These are phyloP conservation scores for Dysmachus trigonus DNA, from an alignment of 2,888 invertebrate genomes.

Conservation along the genomic window DNA sequence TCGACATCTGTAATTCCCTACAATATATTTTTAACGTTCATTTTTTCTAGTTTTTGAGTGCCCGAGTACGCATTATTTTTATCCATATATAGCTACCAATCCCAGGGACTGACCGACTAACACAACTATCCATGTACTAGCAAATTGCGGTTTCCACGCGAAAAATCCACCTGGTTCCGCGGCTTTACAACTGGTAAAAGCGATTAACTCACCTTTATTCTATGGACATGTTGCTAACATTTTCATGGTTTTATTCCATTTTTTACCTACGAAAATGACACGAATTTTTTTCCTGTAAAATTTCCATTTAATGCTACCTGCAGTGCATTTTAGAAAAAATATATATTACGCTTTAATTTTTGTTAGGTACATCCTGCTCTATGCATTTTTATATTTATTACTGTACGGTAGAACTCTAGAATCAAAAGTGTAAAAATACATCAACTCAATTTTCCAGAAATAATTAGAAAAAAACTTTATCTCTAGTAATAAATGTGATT, in stretches of 20 bases:
- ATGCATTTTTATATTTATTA: background rate
- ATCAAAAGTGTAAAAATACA: background rate
- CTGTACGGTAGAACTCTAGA: background rate
- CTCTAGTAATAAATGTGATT: background rate
- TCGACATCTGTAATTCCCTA: background rate
- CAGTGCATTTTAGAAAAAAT: background rate
- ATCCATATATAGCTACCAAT: background rate
- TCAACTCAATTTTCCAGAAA: background rate
- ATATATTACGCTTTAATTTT: background rate
- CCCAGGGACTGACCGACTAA: background rate
- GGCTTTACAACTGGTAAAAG: background rate
- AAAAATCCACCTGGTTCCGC: background rate
- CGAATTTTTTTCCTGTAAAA: background rate
- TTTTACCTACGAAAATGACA: background rate
- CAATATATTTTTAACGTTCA: background rate
- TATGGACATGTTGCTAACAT: background rate
- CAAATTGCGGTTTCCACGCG: background rate
- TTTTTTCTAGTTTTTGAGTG: background rate
- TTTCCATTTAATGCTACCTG: background rate
- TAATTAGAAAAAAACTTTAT: background rate
- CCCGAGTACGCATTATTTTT: background rate
- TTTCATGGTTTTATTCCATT: background rate
- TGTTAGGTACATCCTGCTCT: background rate
- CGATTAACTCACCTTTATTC: background rate
- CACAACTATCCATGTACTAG: background rate